Evolutionary conservation across 2,888 invertebrate genomes (phyloP).

Genomic region (Standfussiana lucernea): DNA sequence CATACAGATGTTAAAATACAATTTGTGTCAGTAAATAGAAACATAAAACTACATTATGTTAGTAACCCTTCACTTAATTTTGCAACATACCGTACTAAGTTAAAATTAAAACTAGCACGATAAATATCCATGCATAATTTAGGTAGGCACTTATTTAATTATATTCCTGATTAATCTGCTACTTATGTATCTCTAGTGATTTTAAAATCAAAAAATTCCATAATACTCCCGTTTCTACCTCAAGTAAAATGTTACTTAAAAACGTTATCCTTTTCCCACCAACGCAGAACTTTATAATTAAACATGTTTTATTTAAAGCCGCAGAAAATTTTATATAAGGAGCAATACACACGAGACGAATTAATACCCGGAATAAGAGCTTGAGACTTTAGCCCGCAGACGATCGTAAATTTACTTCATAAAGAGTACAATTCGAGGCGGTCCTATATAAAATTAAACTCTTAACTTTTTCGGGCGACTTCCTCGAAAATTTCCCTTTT

Average conservation of each 20-base stretch:
- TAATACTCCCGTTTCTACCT: not conserved
- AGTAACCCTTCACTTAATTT: too few relatives aligned
- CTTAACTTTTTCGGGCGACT: conserved; percentile 51
- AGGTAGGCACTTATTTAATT: too few relatives aligned
- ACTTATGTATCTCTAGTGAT: not conserved
- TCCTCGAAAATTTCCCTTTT: conserved; percentile 55
- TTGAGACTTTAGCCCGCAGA: conserved; percentile 54
- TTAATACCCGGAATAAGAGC: conserved; percentile 56
- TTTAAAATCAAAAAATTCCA: not conserved
- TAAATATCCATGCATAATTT: too few relatives aligned
- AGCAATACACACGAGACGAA: conserved; percentile 63
- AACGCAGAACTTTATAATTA: conserved; percentile 54
- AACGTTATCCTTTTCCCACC: conserved; percentile 18
- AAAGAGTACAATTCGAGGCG: conserved; percentile 58
- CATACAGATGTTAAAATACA: too few relatives aligned
- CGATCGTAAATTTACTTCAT: conserved; percentile 65
- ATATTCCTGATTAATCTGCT: too few relatives aligned
- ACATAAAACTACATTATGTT: too few relatives aligned
- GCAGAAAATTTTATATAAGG: conserved; percentile 36
- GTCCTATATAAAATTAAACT: conserved; percentile 63
- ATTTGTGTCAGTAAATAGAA: too few relatives aligned
- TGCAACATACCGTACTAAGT: too few relatives aligned
- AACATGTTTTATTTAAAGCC: conserved; percentile 60
- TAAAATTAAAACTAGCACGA: too few relatives aligned
- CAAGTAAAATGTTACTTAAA: conserved; percentile 14